Conservation (phyloP, 2,797 vertebrate species). For the Trachops cirrhosus region DNA sequence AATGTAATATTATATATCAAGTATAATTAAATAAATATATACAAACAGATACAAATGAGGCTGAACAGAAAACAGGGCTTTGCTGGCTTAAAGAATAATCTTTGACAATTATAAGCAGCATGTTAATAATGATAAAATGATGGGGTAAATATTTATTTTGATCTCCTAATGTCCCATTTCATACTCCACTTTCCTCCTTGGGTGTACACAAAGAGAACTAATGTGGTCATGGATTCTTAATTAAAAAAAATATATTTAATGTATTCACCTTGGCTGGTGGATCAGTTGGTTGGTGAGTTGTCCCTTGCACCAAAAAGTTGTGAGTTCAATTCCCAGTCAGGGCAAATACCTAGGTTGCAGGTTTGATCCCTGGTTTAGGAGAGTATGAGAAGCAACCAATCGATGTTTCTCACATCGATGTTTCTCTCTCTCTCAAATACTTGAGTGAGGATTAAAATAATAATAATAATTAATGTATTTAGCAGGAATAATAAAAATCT, state of each 20-base stretch:
- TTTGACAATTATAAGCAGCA: not conserved
- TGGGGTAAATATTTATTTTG: not conserved
- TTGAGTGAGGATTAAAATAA: not conserved
- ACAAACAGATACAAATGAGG: not conserved
- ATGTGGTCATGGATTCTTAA: not conserved
- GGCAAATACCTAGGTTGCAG: too few relatives aligned
- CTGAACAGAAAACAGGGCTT: not conserved
- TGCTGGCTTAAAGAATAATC: not conserved
- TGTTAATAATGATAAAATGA: not conserved
- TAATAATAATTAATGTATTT: not conserved
- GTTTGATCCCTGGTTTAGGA: too few relatives aligned
- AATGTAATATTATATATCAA: not conserved
- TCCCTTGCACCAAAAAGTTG: not conserved
- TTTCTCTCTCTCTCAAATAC: not conserved
- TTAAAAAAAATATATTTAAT: not conserved
- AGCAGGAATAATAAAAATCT: not conserved
- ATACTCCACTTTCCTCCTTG: not conserved
- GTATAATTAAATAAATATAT: not conserved
- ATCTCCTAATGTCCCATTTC: not conserved
- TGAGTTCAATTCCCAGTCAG: not conserved
- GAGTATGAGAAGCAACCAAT: not conserved
- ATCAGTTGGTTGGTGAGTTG: not conserved
- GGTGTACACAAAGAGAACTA: not conserved
- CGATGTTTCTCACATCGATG: not conserved
- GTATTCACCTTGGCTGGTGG: not conserved